phyloP scores from a whole-genome alignment of 2,113 vertebrate species.

The Actenoides hombroni region DNA sequence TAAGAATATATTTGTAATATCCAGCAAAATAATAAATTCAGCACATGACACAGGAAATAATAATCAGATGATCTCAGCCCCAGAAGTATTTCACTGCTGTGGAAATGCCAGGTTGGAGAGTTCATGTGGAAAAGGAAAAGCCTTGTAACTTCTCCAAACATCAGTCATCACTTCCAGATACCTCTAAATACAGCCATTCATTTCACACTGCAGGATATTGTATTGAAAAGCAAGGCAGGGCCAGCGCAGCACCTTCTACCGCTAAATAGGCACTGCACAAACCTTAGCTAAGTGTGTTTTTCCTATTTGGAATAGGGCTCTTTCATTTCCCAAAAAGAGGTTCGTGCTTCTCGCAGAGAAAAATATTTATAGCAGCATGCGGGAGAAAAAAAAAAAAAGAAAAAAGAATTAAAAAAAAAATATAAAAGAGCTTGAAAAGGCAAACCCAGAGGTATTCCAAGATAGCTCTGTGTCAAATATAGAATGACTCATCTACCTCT shows the following conservation, averaged over 20 bases:
- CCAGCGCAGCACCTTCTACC: slow-evolving; percentile 62
- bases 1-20: slow-evolving; percentile 51
- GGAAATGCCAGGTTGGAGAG: slow-evolving; percentile 73
- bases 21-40: slow-evolving; percentile 68
- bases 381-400: not conserved
- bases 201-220: slow-evolving; percentile 71
- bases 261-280: slow-evolving; percentile 60
- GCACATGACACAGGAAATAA: slow-evolving; percentile 71
- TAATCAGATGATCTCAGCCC: slow-evolving; percentile 73
- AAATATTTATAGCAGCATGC: slow-evolving; percentile 52
- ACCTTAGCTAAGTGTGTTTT: slow-evolving; percentile 70
- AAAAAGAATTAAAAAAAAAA: not conserved
- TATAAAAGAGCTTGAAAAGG: slow-evolving; percentile 39
- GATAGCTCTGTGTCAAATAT: not conserved
- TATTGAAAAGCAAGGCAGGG: slow-evolving; percentile 66
- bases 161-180: slow-evolving; percentile 73
- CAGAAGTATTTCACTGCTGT: slow-evolving; percentile 62
- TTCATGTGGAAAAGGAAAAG: slow-evolving; percentile 73
- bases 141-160: slow-evolving; percentile 71
- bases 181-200: slow-evolving; percentile 72
- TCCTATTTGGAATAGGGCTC: slow-evolving; percentile 68
- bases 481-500: slow-evolving; percentile 48
- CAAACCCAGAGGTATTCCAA: slow-evolving; percentile 41
- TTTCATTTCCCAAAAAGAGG: slow-evolving; percentile 54
- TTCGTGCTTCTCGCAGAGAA: not conserved